Base-by-base conservation (phyloP, 2,113 vertebrate species). In the Verasper variegatus region DNA sequence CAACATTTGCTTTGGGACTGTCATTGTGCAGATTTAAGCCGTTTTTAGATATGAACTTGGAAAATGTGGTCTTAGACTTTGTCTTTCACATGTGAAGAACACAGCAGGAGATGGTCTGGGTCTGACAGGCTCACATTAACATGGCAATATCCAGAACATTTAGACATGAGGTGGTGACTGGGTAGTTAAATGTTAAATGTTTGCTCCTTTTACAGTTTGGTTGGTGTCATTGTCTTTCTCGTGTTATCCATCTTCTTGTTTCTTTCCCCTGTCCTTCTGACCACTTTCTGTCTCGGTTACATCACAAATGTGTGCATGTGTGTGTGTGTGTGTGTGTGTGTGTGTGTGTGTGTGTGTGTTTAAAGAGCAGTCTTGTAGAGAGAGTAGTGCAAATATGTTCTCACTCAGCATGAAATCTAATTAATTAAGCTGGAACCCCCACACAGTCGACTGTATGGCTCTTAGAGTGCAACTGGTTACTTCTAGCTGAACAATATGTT, bases 361-460 rank as follows among this genome's bases (percentile, higher is more conserved):
- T 80, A 71, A 76, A 78, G 51, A 78, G 66, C 65, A 82, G 52
- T 74, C 40, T 67, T 61, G 31, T 31, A 12, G 13, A 49, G 64
- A 76, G 37, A 20, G 27, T 21, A 27, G 27, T 71, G 14, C 54
- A 81, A 83, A 81, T 83, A 76, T 77, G 74, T 77, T 85, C 81
- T 84, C 88, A 71, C 64, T 81, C 78, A 82, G 85, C 80, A 81
- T 85, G 85, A 90, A 88, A 89, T 91, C 67, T 68, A 85, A 68
- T 88, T 91, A 88, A 89, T 89, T 73, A 86, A 85, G 67, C 67
- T 47, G 65, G 42, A 79, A 71, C 68, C 68, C 61, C 56, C 76
- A 54, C 80, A 37, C 35, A 64, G 78, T 59, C 1, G 27, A 62
- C 82, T 68, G 57, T 58, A 55, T 9, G 5, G 35, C 62, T 78